phyloP scores from a whole-genome alignment of 2,113 vertebrate species.

The Lethenteron camtschaticum region DNA sequence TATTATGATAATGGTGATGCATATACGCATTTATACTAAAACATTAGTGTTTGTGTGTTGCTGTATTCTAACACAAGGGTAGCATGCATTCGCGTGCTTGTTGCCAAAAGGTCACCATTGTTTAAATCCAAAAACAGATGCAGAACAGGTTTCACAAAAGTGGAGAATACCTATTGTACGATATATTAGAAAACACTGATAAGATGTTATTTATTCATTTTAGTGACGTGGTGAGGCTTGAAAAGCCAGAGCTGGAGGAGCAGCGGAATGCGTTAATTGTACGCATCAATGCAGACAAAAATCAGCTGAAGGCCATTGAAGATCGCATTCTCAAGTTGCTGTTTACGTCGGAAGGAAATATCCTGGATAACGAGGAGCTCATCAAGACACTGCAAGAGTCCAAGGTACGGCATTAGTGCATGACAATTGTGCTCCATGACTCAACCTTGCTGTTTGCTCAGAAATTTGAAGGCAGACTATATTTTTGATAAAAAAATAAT shows the following conservation, averaged over 20 bases:
- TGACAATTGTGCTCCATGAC: too few relatives aligned
- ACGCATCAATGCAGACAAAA: slow-evolving; percentile 35
- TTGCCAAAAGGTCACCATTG: background rate
- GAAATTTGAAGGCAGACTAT: too few relatives aligned
- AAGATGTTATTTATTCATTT: slow-evolving; percentile 6
- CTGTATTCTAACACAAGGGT: background rate
- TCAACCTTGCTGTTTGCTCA: too few relatives aligned
- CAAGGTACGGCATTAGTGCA: slow-evolving; percentile 20
- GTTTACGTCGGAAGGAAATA: slow-evolving; percentile 40
- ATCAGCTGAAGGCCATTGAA: slow-evolving; percentile 39
- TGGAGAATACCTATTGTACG: background rate
- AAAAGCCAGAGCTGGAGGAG: slow-evolving; percentile 39
- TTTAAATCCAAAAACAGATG: background rate
- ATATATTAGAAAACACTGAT: background rate
- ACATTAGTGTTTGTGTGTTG: background rate
- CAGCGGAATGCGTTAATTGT: slow-evolving; percentile 38
- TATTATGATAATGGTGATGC: too few relatives aligned
- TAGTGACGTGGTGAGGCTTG: slow-evolving; percentile 39
- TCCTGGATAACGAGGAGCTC: slow-evolving; percentile 42
- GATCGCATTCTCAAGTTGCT: slow-evolving; percentile 41
- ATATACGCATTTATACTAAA: too few relatives aligned
- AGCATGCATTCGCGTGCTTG: background rate
- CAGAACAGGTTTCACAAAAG: background rate
- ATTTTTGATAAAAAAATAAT: too few relatives aligned
- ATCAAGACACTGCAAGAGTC: slow-evolving; percentile 39